Base-by-base conservation (phyloP, 2,888 invertebrate genomes). In the Callyntrura guangdongensis region DNA sequence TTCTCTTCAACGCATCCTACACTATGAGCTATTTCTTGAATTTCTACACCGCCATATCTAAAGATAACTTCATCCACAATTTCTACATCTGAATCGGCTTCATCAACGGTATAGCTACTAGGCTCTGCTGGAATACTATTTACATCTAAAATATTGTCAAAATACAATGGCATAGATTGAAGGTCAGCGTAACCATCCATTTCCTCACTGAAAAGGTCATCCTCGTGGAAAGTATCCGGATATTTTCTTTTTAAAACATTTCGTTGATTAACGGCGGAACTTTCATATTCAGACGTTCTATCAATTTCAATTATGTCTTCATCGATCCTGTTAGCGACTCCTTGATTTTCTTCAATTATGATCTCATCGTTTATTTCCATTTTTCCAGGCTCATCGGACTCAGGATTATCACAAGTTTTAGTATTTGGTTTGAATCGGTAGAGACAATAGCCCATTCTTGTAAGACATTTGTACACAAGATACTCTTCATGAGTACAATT, bases 61-160 rank as follows among this genome's bases (percentile, higher is more conserved):
- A 82, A 86, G 5, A 91, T 89, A 5, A 92, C 91, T 84, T 93
- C 93, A 49, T 93, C 93, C 0, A 92, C 85, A 83, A 93, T 92
- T 72, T 93, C 93, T 9, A 93, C 86, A 81, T 93, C 93, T 0
- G 93, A 93, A 72, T 93, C 93, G 3, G 91, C 92, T 45, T 93
- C 93, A 45, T 85, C 84, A 5, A 93, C 92, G 6, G 89, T 93
- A 64, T 93, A 93, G 1, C 84, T 77, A 12, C 72, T 69, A 0
- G 88, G 83, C 25, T 79, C 89, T 25, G 14, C 12, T 12, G 17
- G 56, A 22, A 72, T 27, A 49, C n/a, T 69, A 20, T 83, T 67
- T 2, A n/a, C 81, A 77, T 27, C 22, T 3, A 59, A 14, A 8
- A 36, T 20, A 25, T 20, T 72, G 72, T 4, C 8, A 45, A 45